Evolutionary conservation across 2,797 vertebrate genomes (phyloP).

Genomic region (Acanthornis magna): DNA sequence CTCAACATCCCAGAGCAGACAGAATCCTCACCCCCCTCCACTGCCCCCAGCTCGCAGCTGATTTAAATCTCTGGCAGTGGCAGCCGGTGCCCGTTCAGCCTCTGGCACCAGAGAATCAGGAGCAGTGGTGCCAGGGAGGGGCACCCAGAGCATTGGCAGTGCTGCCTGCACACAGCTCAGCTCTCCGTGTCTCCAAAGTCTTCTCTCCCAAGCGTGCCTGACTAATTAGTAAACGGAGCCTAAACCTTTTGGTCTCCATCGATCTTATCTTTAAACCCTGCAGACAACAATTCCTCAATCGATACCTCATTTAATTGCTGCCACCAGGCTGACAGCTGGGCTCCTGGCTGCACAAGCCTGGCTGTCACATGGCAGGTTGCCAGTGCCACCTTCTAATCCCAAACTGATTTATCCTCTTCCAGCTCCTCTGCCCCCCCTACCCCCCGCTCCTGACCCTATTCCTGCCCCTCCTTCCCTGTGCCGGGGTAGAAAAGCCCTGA

Average conservation of each 20-base stretch:
- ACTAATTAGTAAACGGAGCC: constrained; percentile 67
- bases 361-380: constrained; percentile 49
- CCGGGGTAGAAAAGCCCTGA: not conserved
- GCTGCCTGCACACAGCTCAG: not conserved
- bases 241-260: constrained; percentile 67
- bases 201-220: not conserved
- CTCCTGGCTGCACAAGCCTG: constrained; percentile 21
- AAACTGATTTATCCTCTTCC: constrained; percentile 39
- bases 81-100: not conserved
- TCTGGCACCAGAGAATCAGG: not conserved
- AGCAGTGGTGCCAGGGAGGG: not conserved
- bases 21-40: not conserved
- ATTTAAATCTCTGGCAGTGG: not conserved
- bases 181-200: not conserved
- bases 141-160: not conserved
- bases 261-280: constrained; percentile 66
- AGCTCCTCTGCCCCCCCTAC: not conserved
- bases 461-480: not conserved
- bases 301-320: constrained; percentile 72
- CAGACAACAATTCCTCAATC: constrained; percentile 71
- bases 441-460: not conserved
- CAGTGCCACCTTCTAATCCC: constrained; percentile 52
- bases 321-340: constrained; percentile 67
- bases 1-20: rapidly evolving
- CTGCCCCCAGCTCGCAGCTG: not conserved